Evolutionary conservation across 2,113 vertebrate species (phyloP).

Genomic region (Tragelaphus scriptus): DNA sequence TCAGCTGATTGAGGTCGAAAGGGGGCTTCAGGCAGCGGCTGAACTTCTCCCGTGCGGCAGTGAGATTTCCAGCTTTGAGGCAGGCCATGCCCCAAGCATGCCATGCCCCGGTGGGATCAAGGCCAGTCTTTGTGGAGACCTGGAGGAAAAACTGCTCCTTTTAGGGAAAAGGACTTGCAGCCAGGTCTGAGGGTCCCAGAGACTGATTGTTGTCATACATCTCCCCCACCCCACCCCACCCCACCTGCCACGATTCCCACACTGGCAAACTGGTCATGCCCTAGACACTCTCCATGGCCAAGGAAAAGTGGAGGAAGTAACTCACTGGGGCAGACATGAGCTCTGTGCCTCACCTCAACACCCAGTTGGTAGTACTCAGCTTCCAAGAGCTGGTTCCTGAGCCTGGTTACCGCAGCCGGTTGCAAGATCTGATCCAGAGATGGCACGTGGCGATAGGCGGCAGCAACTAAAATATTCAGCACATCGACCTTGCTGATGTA

Average conservation of each 20-base stretch:
- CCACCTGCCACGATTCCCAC: too few relatives aligned
- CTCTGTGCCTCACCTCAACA: constrained; percentile 87
- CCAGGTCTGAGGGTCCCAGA: not conserved
- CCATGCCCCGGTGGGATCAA: constrained; percentile 94
- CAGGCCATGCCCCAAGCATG: constrained; percentile 97
- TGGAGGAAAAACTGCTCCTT: constrained; percentile 66
- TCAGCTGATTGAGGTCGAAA: constrained; percentile 92
- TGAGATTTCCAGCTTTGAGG: constrained; percentile 91
- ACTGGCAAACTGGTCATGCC: not conserved
- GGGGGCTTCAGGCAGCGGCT: constrained; percentile 91
- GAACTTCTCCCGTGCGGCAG: constrained; percentile 92
- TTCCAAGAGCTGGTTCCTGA: constrained; percentile 95
- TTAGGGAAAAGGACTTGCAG: not conserved
- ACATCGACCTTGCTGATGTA: constrained; percentile 99
- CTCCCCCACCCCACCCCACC: not conserved
- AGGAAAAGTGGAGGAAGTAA: not conserved
- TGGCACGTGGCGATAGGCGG: constrained; percentile 93
- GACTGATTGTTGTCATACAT: not conserved
- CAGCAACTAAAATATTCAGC: constrained; percentile 92
- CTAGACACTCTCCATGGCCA: not conserved
- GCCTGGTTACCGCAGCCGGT: constrained; percentile 88
- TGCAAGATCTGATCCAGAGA: constrained; percentile 95
- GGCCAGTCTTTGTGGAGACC: constrained; percentile 96
- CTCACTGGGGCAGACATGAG: not conserved
- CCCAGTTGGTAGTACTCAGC: constrained; percentile 95